A percentile compares a stretch with the other conserved stretches of the same genome.
Conservation (phyloP, 2,113 vertebrate genomes). For the Callithrix jacchus region DNA sequence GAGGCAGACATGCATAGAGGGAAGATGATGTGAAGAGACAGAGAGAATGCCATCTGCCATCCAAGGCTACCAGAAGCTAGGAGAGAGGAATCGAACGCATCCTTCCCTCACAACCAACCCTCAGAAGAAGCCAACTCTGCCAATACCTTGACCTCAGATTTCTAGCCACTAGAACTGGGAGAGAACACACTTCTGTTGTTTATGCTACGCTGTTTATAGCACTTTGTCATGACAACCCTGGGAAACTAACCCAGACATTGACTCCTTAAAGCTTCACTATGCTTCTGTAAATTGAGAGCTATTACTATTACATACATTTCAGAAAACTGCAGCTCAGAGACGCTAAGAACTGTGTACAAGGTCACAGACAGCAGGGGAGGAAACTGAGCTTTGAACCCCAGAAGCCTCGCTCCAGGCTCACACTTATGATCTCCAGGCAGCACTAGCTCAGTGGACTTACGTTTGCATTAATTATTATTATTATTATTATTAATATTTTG, state of each 20-base stretch:
- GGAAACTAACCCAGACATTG: neutral
- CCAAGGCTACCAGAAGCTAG: neutral
- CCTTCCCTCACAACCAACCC: neutral
- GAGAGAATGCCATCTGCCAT: neutral
- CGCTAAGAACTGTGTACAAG: neutral
- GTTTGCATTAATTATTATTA: neutral
- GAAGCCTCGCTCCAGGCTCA: neutral
- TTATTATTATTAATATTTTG: no score
- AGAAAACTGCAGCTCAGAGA: neutral
- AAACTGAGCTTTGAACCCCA: neutral
- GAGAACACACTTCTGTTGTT: neutral
- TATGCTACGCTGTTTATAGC: neutral
- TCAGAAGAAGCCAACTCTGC: neutral
- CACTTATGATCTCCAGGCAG: neutral
- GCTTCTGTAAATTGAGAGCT: neutral
- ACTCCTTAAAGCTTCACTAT: neutral
- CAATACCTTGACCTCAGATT: neutral
- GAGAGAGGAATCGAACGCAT: neutral
- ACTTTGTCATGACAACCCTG: neutral
- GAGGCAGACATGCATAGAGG: neutral
- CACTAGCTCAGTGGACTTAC: neutral
- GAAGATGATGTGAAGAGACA: neutral
- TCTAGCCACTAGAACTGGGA: neutral
- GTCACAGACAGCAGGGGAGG: neutral
- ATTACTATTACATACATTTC: neutral